Conservation (phyloP, 2,797 vertebrate genomes). For the Peromyscus attwateri region DNA sequence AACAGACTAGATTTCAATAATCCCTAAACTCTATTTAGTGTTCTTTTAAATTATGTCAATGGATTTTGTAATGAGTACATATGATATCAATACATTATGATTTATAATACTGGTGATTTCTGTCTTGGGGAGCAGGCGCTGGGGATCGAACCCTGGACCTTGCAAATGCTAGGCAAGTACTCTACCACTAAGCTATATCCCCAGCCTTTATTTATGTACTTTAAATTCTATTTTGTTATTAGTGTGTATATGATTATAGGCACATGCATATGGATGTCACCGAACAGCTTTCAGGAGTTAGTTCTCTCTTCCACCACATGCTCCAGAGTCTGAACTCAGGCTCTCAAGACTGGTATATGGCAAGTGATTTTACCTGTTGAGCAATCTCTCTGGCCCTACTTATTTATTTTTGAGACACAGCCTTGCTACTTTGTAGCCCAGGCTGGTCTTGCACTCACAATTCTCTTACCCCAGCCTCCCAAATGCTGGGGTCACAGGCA, state of each 20-base stretch:
- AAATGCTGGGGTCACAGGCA: background rate
- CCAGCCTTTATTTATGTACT: background rate
- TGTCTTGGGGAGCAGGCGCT: fast-evolving
- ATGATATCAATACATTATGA: background rate
- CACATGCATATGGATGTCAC: background rate
- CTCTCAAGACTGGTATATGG: no score
- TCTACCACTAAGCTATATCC: background rate
- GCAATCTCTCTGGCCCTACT: background rate
- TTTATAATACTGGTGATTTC: background rate
- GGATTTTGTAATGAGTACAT: slow-evolving; percentile 9
- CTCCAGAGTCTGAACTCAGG: background rate
- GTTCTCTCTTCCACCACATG: background rate
- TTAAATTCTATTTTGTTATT: background rate
- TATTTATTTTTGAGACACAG: background rate
- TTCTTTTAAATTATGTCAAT: slow-evolving; percentile 41
- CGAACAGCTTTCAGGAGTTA: background rate
- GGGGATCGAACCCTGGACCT: background rate
- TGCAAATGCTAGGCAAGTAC: background rate
- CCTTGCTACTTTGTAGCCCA: background rate
- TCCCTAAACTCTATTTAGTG: background rate
- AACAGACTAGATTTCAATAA: slow-evolving; percentile 19
- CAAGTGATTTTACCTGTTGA: background rate
- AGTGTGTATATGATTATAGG: background rate
- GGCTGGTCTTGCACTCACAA: background rate
- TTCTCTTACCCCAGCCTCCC: background rate